phyloP scores from a whole-genome alignment of 2,113 vertebrate genomes.

The Leucoraja erinaceus region DNA sequence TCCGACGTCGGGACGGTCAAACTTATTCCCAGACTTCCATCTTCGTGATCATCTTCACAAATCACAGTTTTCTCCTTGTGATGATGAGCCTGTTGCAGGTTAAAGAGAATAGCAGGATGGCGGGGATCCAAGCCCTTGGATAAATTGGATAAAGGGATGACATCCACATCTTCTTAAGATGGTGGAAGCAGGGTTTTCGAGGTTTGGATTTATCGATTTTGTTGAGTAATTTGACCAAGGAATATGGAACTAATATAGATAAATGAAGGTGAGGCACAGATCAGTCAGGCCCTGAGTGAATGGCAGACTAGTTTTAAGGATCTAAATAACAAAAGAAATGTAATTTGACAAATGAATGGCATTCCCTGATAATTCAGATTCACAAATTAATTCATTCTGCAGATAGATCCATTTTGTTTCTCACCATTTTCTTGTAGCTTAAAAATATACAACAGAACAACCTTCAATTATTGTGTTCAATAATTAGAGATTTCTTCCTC shows the following conservation, averaged over 20 bases:
- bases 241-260: background rate
- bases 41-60: background rate
- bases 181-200: background rate
- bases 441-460: constrained; percentile 6
- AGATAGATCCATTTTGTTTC: background rate
- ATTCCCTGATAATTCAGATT: background rate
- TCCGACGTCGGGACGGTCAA: too few species aligned
- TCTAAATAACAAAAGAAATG: background rate
- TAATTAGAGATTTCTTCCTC: background rate
- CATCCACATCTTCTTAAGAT: background rate
- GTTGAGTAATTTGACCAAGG: background rate
- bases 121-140: background rate
- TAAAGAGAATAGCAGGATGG: background rate
- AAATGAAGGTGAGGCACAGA: background rate
- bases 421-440: background rate
- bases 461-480: background rate
- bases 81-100: background rate
- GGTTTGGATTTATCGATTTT: background rate
- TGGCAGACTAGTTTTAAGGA: background rate
- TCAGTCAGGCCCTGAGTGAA: background rate
- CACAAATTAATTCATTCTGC: background rate
- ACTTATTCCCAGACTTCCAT: background rate
- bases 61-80: background rate
- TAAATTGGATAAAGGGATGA: too few species aligned
- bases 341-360: background rate